These are phyloP conservation scores for Sylvietta virens DNA, from an alignment of 2,113 vertebrate genomes.

Conservation along the genomic window DNA sequence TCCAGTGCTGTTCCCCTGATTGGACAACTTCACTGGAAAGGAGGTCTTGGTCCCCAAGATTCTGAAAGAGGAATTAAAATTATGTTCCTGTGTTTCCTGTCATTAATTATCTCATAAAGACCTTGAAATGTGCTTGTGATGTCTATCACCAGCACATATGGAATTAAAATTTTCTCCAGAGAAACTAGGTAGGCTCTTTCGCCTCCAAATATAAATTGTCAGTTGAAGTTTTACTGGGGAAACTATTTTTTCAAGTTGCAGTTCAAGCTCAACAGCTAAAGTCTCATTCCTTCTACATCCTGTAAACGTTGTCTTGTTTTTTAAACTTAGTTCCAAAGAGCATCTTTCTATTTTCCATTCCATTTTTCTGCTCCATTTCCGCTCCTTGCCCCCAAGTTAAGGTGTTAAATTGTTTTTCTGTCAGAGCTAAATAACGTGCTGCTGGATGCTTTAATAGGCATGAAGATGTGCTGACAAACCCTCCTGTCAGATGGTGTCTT, in stretches of 20 bases:
- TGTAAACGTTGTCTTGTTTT: accelerated
- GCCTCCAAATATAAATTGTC: background rate
- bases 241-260: background rate
- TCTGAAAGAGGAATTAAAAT: conserved; percentile 37
- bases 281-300: background rate
- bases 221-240: background rate
- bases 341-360: background rate
- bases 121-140: background rate
- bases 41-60: conserved; percentile 6
- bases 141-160: background rate
- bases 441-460: background rate
- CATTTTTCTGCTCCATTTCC: conserved; percentile 5
- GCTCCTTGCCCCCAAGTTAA: background rate
- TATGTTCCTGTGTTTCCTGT: background rate
- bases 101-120: conserved; percentile 15
- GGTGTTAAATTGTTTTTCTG: conserved; percentile 30
- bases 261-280: background rate
- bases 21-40: background rate
- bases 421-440: background rate
- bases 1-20: background rate
- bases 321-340: background rate
- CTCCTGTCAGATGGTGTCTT: background rate
- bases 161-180: background rate
- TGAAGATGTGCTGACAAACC: background rate
- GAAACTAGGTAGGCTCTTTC: background rate